phyloP scores from a whole-genome alignment of 2,888 invertebrate species.

The Morinoia aosen region DNA sequence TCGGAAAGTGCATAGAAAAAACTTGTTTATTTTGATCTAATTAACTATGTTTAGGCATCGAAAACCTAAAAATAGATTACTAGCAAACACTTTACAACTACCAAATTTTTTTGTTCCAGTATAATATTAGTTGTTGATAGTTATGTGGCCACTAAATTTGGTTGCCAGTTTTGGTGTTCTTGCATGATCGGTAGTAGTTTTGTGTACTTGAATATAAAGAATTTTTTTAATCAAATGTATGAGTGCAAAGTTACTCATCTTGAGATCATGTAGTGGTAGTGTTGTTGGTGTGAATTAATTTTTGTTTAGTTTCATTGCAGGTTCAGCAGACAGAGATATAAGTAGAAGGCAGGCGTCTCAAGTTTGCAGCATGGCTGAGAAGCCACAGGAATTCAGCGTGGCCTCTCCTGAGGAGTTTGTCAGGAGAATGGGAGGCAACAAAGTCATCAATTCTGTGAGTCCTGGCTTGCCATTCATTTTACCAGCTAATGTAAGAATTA shows the following conservation, averaged over 20 bases:
- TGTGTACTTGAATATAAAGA: background rate
- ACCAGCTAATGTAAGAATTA: background rate
- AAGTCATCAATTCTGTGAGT: slow-evolving; percentile 89
- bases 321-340: background rate
- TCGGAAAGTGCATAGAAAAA: no score
- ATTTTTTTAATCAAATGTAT: background rate
- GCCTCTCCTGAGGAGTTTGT: slow-evolving; percentile 99
- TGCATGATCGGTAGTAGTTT: background rate
- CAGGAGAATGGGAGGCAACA: slow-evolving; percentile 90
- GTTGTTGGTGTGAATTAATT: background rate
- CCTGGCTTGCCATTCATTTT: background rate
- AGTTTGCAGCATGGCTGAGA: slow-evolving; percentile 57
- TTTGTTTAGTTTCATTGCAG: background rate
- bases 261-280: background rate
- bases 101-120: background rate
- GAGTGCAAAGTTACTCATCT: background rate
- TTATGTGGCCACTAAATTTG: background rate
- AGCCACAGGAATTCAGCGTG: slow-evolving; percentile 85
- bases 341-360: background rate
- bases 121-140: background rate
- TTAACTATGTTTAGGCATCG: no score
- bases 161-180: background rate
- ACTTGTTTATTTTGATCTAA: no score
- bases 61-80: no score
- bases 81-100: no score